Evolutionary conservation across 2,888 invertebrate species (phyloP).

Genomic region (Athripsodes cinereus): DNA sequence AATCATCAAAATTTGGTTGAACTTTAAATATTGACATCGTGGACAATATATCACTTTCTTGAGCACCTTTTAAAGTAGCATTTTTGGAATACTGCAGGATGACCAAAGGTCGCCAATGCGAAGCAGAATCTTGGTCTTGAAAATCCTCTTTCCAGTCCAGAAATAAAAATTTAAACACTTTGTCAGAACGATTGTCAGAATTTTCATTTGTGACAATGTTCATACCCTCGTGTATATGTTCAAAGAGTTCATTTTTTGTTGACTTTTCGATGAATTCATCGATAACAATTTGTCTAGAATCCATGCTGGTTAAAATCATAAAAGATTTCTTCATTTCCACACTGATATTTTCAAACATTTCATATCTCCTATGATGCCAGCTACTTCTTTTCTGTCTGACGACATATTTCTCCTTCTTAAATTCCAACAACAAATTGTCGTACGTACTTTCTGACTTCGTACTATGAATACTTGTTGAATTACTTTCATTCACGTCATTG

Average conservation of each 20-base stretch:
- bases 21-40: conserved; percentile 31
- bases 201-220: conserved; percentile 15
- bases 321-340: conserved; percentile 25
- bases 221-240: conserved; percentile 27
- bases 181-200: conserved; percentile 18
- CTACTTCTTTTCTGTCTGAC: conserved; percentile 16
- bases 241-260: conserved; percentile 22
- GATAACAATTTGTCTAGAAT: conserved; percentile 19
- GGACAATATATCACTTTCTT: conserved; percentile 32
- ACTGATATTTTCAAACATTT: conserved; percentile 27
- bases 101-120: conserved; percentile 28
- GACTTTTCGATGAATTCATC: conserved; percentile 22
- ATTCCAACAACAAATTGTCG: too few species aligned
- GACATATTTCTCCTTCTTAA: not conserved
- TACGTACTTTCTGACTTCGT: too few species aligned
- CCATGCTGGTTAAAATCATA: conserved; percentile 26
- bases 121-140: conserved; percentile 31
- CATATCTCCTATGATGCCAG: conserved; percentile 21
- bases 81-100: conserved; percentile 23
- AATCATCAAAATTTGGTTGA: conserved; percentile 37
- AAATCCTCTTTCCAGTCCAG: conserved; percentile 33
- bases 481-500: not conserved
- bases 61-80: conserved; percentile 12
- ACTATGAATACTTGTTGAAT: too few species aligned
- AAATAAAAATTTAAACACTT: conserved; percentile 31